A percentile compares a stretch with the other conserved stretches of the same genome.
phyloP scores from a whole-genome alignment of 92 coral and sea anemone genomes.

The Metridium senile region DNA sequence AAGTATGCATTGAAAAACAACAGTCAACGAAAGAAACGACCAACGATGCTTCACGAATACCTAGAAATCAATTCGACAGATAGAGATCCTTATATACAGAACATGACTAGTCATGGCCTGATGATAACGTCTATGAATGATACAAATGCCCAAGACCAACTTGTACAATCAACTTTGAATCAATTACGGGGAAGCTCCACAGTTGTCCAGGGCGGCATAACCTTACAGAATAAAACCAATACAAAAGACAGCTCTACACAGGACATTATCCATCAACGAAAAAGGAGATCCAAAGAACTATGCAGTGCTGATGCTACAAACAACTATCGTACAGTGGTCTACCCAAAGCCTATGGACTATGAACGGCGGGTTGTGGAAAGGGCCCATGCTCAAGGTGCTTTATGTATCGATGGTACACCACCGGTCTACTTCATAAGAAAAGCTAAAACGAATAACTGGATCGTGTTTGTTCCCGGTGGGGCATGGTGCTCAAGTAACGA shows the following conservation, averaged over 20 bases:
- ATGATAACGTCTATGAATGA: no score
- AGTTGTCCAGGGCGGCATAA: no score
- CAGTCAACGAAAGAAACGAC: no score
- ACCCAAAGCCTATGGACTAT: constrained; percentile 7
- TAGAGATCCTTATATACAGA: no score
- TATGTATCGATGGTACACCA: constrained; percentile 84
- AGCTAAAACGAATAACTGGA: constrained; percentile 69
- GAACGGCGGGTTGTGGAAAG: constrained; percentile 11
- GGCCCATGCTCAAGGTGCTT: constrained; percentile 66
- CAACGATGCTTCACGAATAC: no score
- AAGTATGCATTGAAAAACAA: no score
- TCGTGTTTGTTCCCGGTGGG: constrained; percentile 78
- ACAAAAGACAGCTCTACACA: background rate
- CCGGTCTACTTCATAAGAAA: constrained; percentile 72
- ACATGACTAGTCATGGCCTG: no score
- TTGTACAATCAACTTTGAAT: no score
- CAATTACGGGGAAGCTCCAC: no score
- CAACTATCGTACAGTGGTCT: background rate
- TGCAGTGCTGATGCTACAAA: background rate
- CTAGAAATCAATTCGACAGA: no score
- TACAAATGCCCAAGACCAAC: no score
- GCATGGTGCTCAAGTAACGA: constrained; percentile 85
- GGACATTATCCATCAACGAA: background rate
- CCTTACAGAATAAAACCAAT: no score
- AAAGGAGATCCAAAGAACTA: background rate